Base-by-base conservation (phyloP, 2,113 vertebrate species). In the Micromys minutus region DNA sequence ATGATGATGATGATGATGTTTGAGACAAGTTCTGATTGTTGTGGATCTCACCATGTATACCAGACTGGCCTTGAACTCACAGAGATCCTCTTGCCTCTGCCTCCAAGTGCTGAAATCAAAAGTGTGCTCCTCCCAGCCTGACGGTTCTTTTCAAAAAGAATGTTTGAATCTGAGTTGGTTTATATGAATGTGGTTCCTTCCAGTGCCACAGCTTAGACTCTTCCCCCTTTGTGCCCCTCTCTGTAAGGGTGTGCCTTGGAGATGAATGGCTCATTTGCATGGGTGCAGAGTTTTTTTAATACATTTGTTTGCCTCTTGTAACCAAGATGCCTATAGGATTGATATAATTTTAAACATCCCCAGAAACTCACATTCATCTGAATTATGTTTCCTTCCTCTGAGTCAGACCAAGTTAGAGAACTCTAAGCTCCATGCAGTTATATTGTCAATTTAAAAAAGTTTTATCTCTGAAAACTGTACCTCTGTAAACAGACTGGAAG, bases 321-420 rank as follows among this genome's bases (percentile, higher is more conserved):
- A 31, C 52, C 9, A 65, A 95, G 5, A 79, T 50, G 12, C 34
- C 81, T 71, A 16, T 39, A 75, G 17, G 31, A 19, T 11, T n/a
- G 10, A 31, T 61, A 72, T 3, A 39, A 57, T 22, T 10, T 8
- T 31, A 91, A 90, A 59, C 59, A 34, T 26, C 9, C 16, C 75
- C 71, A 80, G 63, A 93, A 86, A 91, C 6, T 80, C 50, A 90
- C 79, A 47, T 74, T 93, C 45, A 67, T 84, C 86, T 47, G 36
- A 75, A 84, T 5, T 67, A 75, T 24, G 74, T 47, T 92, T 94
- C 95, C 81, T 77, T 72, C 36, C n/a, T 89, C 4, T 94, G 80
- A 92, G 42, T 95, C 85, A 67, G 89, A 92, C 50, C 55, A 88
- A 57, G 29, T 57, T 61, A 61, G 50, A 85, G 52, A 36, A 81